A percentile compares a stretch with the other conserved stretches of the same genome.
Evolutionary conservation across 2,888 invertebrate species (phyloP).

Genomic region (Timema cristinae): DNA sequence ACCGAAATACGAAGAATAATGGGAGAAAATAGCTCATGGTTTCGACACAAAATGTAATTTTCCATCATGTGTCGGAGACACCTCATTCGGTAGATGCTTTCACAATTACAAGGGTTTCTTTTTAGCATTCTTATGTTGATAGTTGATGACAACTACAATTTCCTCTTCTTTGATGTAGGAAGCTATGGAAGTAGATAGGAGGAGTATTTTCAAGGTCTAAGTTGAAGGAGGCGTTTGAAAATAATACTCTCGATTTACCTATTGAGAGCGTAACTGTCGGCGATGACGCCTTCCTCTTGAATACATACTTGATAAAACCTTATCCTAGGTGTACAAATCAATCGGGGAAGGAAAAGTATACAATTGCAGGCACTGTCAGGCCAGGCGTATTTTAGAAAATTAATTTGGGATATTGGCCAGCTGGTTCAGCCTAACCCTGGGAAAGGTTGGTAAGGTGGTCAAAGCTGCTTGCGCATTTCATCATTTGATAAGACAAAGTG

Average conservation of each 20-base stretch:
- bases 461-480: not conserved
- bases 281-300: not conserved
- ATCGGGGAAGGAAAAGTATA: not conserved
- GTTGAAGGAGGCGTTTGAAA: not conserved
- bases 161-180: not conserved
- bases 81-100: not conserved
- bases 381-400: not conserved
- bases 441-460: not conserved
- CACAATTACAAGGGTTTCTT: not conserved
- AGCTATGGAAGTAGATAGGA: not conserved
- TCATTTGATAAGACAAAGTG: not conserved
- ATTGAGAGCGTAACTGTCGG: not conserved
- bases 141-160: not conserved
- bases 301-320: not conserved
- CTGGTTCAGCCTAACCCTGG: not conserved
- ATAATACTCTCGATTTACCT: not conserved
- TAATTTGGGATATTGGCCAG: not conserved
- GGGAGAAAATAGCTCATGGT: not conserved
- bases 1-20: not conserved
- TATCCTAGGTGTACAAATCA: not conserved
- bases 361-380: not conserved
- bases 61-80: not conserved
- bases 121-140: too few relatives aligned
- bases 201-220: slow-evolving; percentile 3
- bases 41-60: not conserved